Evolutionary conservation across 1,140 invertebrate genomes (phyloP).

Genomic region (Monomorium pharaonis): DNA sequence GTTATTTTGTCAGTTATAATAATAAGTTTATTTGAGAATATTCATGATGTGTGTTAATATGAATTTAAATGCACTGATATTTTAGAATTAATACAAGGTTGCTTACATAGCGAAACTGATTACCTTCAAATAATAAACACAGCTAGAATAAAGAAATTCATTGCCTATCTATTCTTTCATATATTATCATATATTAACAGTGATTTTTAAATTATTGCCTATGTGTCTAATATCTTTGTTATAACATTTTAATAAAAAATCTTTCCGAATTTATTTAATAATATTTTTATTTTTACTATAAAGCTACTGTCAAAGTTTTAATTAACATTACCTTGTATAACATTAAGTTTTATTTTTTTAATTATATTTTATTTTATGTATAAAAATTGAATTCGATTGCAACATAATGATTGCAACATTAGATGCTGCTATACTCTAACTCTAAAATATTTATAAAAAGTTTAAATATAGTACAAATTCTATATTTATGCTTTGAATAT

Average conservation of each 20-base stretch:
- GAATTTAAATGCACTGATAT: not conserved
- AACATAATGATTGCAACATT: not conserved
- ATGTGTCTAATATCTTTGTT: not conserved
- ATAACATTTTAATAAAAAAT: not conserved
- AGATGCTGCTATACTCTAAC: not conserved
- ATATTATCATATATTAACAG: no score
- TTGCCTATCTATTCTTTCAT: not conserved
- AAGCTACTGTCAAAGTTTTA: not conserved
- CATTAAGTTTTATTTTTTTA: not conserved
- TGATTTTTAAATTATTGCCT: no score
- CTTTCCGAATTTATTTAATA: not conserved
- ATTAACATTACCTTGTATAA: not conserved
- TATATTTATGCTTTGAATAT: not conserved
- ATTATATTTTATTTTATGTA: not conserved
- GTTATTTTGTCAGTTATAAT: not conserved
- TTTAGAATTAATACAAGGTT: not conserved
- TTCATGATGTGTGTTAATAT: not conserved
- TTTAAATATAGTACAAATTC: not conserved
- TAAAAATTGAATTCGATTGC: not conserved
- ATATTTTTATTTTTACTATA: not conserved
- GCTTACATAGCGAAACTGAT: not conserved
- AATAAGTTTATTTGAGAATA: not conserved
- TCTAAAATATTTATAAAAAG: not conserved
- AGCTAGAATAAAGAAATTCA: not conserved
- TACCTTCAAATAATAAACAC: not conserved